Base-by-base conservation (phyloP, 2,888 invertebrate genomes). In the Myopa testacea region DNA sequence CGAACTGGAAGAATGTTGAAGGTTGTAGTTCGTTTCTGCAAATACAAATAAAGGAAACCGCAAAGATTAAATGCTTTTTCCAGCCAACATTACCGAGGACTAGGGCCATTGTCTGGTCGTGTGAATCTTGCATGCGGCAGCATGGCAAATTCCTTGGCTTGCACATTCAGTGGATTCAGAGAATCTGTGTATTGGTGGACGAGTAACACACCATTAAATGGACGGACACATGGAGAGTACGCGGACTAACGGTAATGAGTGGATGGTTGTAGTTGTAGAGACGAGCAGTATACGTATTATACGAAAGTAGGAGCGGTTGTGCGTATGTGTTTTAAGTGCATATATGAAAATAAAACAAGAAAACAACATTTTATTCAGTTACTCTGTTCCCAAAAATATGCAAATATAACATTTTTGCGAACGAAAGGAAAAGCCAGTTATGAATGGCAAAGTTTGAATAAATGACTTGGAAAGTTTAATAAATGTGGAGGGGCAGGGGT, bases 91-190 rank as follows among this genome's bases (percentile, higher is more conserved):
- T 88, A 88, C 88, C 87, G 86, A 85, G 85, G 82, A 82, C 81
- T 85, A 81, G 82, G 82, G 79, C 84, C 85, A 82, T 84, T 84
- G 82, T 84, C 84, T 83, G 86, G 82, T 82, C 84, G 81, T 79
- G 82, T 80, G 37, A 80, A 78, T 69, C 81, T 81, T 71, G 81
- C 73, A 73, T 81, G 80, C 74, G 80, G 77, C 73, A 82, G 93
- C 94, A 95, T 95, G 85, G 94, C 94, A 91, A 96, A 96, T 91
- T 96, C 96, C 91, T 95, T 95, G 79, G 96, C 96, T 90, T 96
- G 94, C 82, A 95, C 95, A 90, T 96, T 96, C 84, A 96, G 91
- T 90, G 93, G 93, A 88, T 93, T 93, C 84, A 85, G 80, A 81
- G 84, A 60, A 82, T 87, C 87, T 75, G 63, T 38, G 45, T 4